These are phyloP conservation scores for Archilochus colubris DNA, from an alignment of 2,113 vertebrate genomes.

Conservation along the genomic window DNA sequence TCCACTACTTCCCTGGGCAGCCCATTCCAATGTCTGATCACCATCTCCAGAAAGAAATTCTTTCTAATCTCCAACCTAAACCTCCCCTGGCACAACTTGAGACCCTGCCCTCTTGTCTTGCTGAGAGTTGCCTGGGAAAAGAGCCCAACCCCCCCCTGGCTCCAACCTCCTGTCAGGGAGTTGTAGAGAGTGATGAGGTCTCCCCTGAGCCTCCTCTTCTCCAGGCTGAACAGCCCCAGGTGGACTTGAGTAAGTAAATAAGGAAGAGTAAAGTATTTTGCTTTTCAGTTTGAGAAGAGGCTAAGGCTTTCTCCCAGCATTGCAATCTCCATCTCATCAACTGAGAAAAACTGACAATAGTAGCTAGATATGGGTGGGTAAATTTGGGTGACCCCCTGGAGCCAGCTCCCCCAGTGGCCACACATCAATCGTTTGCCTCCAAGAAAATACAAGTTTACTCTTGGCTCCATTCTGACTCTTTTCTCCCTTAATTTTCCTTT, in stretches of 20 bases:
- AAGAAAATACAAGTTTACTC: not conserved
- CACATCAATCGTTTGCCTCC: not conserved
- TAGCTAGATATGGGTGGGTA: not conserved
- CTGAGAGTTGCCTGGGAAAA: too few species aligned
- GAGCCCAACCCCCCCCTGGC: too few species aligned
- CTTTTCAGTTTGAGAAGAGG: not conserved
- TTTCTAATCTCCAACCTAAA: too few species aligned
- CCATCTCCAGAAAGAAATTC: too few species aligned
- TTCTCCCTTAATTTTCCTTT: not conserved
- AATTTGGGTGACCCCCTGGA: not conserved
- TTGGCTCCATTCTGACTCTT: not conserved
- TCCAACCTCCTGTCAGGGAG: too few species aligned
- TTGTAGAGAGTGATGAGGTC: too few species aligned
- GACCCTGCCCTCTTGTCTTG: too few species aligned
- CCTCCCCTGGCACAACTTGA: too few species aligned
- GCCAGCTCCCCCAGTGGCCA: not conserved
- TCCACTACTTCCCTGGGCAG: too few species aligned
- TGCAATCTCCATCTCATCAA: not conserved
- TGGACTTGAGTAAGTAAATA: not conserved
- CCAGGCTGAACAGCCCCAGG: too few species aligned
- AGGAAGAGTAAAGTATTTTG: not conserved
- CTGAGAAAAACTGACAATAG: not conserved
- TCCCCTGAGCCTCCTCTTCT: too few species aligned
- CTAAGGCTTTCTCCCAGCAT: not conserved
- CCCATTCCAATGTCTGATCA: too few species aligned